Conservation (phyloP, 92 coral and sea anemone species). For the Palythoa grandis region DNA sequence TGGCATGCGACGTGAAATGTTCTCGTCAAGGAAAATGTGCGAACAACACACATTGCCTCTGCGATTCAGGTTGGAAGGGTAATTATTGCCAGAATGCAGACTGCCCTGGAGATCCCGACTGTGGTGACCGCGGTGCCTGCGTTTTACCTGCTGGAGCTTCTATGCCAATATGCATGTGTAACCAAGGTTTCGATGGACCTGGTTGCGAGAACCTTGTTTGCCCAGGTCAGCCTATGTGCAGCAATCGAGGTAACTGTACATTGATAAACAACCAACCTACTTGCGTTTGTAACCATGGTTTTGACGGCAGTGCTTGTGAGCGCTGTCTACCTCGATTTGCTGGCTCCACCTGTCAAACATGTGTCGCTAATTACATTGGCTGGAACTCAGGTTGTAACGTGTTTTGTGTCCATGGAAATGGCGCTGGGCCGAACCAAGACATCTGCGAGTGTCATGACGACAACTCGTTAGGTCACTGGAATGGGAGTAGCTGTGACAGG, state of each 20-base stretch:
- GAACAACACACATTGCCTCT: slow-evolving; percentile 49
- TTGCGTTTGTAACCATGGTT: slow-evolving; percentile 65
- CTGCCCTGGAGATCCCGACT: slow-evolving; percentile 77
- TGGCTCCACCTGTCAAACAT: slow-evolving; percentile 61
- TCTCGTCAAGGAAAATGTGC: slow-evolving; percentile 57
- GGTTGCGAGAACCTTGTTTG: slow-evolving; percentile 67
- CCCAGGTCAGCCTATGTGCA: slow-evolving; percentile 70
- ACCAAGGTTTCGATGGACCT: slow-evolving; percentile 67
- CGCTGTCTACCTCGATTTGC: slow-evolving; percentile 58
- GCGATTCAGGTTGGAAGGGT: slow-evolving; percentile 66
- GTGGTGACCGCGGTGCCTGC: slow-evolving; percentile 61
- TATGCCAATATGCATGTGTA: slow-evolving; percentile 59
- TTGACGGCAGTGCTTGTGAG: slow-evolving; percentile 66
- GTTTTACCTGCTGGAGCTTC: slow-evolving; percentile 43
- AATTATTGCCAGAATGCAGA: slow-evolving; percentile 56
- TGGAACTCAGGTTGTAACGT: slow-evolving; percentile 67
- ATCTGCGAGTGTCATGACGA: slow-evolving; percentile 80
- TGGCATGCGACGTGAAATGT: slow-evolving; percentile 65
- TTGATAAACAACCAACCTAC: slow-evolving; percentile 48
- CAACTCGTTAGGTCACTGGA: slow-evolving; percentile 82
- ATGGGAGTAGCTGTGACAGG: slow-evolving; percentile 78
- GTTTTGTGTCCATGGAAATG: slow-evolving; percentile 73
- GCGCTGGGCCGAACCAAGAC: slow-evolving; percentile 61
- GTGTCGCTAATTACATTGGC: slow-evolving; percentile 62
- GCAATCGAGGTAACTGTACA: slow-evolving; percentile 65